Conservation (phyloP, 1,140 invertebrate genomes). For the Campoletis sonorensis region DNA sequence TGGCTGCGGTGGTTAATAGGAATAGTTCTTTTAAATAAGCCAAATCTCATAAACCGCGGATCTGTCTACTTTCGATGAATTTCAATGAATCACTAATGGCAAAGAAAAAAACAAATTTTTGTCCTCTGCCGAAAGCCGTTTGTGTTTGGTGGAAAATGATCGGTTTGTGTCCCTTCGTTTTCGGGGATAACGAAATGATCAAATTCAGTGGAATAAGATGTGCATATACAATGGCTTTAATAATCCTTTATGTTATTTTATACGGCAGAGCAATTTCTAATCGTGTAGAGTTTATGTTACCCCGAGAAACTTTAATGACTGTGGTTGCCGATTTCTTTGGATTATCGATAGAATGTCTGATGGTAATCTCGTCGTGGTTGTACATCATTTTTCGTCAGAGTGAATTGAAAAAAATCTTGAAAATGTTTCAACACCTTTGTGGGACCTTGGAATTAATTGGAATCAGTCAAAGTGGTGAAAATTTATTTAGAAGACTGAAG, state of each 20-base stretch:
- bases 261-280: neutral
- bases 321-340: constrained; percentile 9
- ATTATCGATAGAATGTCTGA: constrained; percentile 1
- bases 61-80: no score
- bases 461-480: neutral
- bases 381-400: neutral
- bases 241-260: neutral
- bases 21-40: no score
- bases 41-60: no score
- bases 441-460: neutral
- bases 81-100: neutral
- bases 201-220: neutral
- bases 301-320: neutral
- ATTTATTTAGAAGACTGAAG: neutral
- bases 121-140: neutral
- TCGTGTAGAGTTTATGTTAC: neutral
- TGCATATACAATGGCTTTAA: neutral
- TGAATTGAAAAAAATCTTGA: neutral
- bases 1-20: no score
- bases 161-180: constrained; percentile 23
- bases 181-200: neutral
- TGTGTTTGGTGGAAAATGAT: constrained; percentile 28
- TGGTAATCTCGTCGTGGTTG: constrained; percentile 9
- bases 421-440: constrained; percentile 9
- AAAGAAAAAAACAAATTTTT: neutral